A percentile compares a stretch with the other conserved stretches of the same genome.
phyloP scores from a whole-genome alignment of 2,797 vertebrate species.

The Fistularia commersonii region DNA sequence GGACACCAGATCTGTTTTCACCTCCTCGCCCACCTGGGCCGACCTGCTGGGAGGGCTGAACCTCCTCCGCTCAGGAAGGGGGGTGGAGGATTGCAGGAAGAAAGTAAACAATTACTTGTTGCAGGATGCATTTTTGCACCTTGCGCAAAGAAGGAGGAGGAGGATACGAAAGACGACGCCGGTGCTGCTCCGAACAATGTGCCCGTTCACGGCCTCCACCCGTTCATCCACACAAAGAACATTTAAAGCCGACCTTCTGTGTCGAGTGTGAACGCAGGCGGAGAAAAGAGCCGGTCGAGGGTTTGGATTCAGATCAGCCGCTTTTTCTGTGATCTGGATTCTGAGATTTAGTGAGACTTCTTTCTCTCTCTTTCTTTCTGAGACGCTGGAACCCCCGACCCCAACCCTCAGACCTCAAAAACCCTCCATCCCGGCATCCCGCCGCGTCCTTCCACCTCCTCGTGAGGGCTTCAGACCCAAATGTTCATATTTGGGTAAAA shows the following conservation, averaged over 20 bases:
- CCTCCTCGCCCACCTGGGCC: too few relatives aligned
- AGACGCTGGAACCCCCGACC: too few relatives aligned
- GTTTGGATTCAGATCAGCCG: constrained; percentile 13
- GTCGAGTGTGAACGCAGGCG: constrained; percentile 22
- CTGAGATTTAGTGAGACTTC: too few relatives aligned
- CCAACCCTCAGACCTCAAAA: too few relatives aligned
- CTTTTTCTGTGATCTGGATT: too few relatives aligned
- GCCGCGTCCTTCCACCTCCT: too few relatives aligned
- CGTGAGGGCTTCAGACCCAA: too few relatives aligned
- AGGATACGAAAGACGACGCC: background rate
- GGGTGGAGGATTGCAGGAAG: constrained; percentile 39
- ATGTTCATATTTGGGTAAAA: too few relatives aligned
- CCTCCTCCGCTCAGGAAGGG: too few relatives aligned
- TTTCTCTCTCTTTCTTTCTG: too few relatives aligned
- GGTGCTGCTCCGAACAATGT: constrained; percentile 39
- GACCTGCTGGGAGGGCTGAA: too few relatives aligned
- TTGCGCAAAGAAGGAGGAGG: constrained; percentile 1
- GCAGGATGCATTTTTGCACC: constrained; percentile 16
- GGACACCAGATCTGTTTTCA: constrained; percentile 59
- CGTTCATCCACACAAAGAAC: constrained; percentile 64
- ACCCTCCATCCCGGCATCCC: too few relatives aligned
- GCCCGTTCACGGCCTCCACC: constrained; percentile 45
- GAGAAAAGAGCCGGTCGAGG: constrained; percentile 22
- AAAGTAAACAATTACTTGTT: constrained; percentile 46
- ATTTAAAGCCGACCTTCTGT: constrained; percentile 42